Evolutionary conservation across 2,888 invertebrate species (phyloP), one percentile per base, ranked within the genome.

Genomic region (Malacosoma neustria): DNA sequence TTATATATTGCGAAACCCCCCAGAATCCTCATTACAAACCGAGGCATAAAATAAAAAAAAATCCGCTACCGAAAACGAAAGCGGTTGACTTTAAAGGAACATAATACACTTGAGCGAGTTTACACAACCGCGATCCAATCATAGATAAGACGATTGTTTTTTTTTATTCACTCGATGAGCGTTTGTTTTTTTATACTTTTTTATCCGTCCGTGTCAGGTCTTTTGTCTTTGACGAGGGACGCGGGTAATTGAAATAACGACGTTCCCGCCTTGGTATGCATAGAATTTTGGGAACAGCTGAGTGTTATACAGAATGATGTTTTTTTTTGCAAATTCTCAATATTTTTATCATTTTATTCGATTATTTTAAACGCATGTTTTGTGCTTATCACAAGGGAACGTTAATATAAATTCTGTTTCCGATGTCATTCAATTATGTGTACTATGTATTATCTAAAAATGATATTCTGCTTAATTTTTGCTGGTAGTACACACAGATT

Each of bases 201-300:
- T 22, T 22, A 9, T 22, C 1, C 63, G 61, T 62, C 53, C 57
- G 63, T 76, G 84, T 80, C 82, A 79, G 72, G 63, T 70, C 81
- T 74, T 82, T 85, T 85, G 85, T 85, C 76, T 84, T 79, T 85
- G 85, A 85, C 79, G 75, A 80, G 74, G 85, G 84, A 69, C 67
- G 49, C 52, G 52, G 61, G 75, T 82, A 85, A 84, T 84, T 82
- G 84, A 82, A 82, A 85, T 85, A 85, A 85, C 80, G 81, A 81
- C 64, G 72, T 71, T 65, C 73, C 66, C 62, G 56, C 59, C 51
- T 52, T 55, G 79, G 79, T 72, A 84, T 84, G 79, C 72, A 60
- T 70, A 73, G 80, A 75, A 82, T 82, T 76, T 72, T 63, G 69
- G 67, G 71, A 75, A 75, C 84, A 85, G 80, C 81, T 84, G 84